Evolutionary conservation across 2,113 vertebrate species (phyloP).

Genomic region (Leptosomus discolor): DNA sequence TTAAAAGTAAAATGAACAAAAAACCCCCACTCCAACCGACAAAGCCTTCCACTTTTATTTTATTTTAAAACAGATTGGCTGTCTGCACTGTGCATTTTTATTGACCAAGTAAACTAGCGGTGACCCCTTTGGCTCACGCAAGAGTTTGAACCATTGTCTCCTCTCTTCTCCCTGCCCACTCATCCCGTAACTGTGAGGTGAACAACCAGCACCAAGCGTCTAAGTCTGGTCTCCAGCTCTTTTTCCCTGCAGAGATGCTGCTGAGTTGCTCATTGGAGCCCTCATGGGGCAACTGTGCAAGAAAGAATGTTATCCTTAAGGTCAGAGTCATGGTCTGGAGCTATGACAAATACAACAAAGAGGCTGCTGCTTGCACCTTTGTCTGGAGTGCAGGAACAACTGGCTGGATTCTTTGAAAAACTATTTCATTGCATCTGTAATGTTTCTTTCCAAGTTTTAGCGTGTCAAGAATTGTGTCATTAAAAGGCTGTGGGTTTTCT

Average conservation of each 20-base stretch:
- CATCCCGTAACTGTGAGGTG: rapidly evolving
- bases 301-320: neutral
- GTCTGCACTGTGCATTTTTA: neutral
- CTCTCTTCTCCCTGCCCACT: rapidly evolving
- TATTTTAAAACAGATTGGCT: neutral
- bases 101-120: neutral
- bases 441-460: neutral
- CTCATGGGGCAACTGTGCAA: rapidly evolving
- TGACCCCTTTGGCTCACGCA: neutral
- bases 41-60: neutral
- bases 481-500: neutral
- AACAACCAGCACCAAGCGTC: neutral
- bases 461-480: neutral
- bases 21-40: neutral
- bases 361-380: neutral
- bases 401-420: neutral
- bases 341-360: neutral
- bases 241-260: neutral
- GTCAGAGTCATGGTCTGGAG: neutral
- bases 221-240: neutral
- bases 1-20: neutral
- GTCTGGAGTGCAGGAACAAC: neutral
- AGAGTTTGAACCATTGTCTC: neutral
- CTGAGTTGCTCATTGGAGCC: neutral
- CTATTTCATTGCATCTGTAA: neutral